Percentiles rank a stretch among this genome's conserved stretches.
These are phyloP conservation scores for Tridacna crocea DNA, from an alignment of 2,888 invertebrate genomes.

Conservation along the genomic window DNA sequence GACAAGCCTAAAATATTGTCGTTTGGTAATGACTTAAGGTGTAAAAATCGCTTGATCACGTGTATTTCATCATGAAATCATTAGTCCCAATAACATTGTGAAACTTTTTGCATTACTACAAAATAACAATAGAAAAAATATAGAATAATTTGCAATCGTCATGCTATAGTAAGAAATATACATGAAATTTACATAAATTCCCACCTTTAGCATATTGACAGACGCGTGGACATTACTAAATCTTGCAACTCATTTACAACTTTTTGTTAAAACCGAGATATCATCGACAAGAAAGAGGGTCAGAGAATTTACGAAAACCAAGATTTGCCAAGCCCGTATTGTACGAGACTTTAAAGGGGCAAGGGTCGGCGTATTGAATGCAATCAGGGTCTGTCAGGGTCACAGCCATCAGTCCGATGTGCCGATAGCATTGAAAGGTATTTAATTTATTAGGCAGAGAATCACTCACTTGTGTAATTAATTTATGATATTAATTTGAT, in stretches of 20 bases:
- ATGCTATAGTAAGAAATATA: conserved; percentile 1
- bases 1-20: too few relatives aligned
- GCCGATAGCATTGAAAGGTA: conserved; percentile 5
- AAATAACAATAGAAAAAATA: too few relatives aligned
- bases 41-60: too few relatives aligned
- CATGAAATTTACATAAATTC: not conserved
- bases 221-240: not conserved
- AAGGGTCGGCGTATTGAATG: conserved; percentile 11
- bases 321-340: conserved; percentile 1
- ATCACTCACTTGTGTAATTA: conserved; percentile 24
- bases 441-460: conserved; percentile 10
- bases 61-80: too few relatives aligned
- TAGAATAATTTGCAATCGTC: not conserved
- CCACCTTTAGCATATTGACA: not conserved
- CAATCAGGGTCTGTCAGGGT: not conserved
- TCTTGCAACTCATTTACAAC: conserved; percentile 7
- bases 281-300: conserved; percentile 8
- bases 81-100: too few relatives aligned
- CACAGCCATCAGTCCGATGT: conserved; percentile 11
- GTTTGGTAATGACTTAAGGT: too few relatives aligned
- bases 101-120: too few relatives aligned
- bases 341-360: not conserved
- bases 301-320: not conserved
- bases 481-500: not conserved
- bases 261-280: not conserved